Base-by-base conservation (phyloP, 53 echinoderm and acorn worm species). In the Temnopleurus reevesii region DNA sequence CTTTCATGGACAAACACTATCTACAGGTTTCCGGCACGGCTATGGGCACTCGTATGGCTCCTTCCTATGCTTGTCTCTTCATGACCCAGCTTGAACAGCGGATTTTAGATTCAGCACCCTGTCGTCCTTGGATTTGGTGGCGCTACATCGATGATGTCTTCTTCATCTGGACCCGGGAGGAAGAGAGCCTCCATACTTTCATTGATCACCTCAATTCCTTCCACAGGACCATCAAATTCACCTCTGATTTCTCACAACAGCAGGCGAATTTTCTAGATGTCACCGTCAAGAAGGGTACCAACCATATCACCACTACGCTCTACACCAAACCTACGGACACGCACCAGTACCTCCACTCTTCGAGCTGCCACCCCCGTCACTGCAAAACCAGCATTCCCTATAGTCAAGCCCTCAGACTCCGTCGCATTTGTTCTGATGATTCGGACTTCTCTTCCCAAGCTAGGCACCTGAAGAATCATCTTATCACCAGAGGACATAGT, bases 11-110 rank as follows among this genome's bases (percentile, higher is more conserved):
- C 21, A 21, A 85, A 56, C 34, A 84, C 51, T 84, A 31, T 31
- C 84, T 59, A 31, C 84, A 55, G 84, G 57, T 84, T 4, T 4
- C 26, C 59, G 86, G 47, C 25, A 86, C 86, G 4, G 45, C 86
- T 12, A 86, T 86, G 86, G 86, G 61, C 26, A 64, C 86, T 12
- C 25, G 86, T 0, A 60, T 77, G 79, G 79, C 58, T 2, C 89
- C 89, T 5, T 89, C 89, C 4, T 19, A 55, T 8, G 77, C 89
- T 19, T 89, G 89, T 21, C 58, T 89, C 19, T 89, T 89, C 80
- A 89, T 89, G 90, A 28, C 41, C 43, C 5, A 57, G 4, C 80
- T 89, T 28, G 90, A 89, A 46, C 2, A 89, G 29, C 61, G 3
- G 21, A 86, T 86, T 58, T 19, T 65, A 19, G 64, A 36, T n/a